Evolutionary conservation across 2,113 vertebrate species (phyloP).

Genomic region (Lampris megalopsis): DNA sequence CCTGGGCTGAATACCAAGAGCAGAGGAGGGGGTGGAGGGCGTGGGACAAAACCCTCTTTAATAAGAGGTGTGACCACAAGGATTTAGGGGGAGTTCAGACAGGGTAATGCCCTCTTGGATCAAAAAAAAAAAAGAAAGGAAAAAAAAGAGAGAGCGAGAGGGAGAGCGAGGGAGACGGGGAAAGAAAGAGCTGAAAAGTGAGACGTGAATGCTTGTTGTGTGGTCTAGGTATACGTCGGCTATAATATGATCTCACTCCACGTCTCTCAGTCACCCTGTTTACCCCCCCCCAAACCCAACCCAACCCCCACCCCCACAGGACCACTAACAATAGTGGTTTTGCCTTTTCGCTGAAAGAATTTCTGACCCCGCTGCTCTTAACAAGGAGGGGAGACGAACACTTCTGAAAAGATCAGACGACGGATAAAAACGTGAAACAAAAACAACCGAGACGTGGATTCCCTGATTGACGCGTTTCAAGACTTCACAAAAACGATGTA

Average conservation of each 20-base stretch:
- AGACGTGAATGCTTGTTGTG: constrained; percentile 94
- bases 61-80: constrained; percentile 97
- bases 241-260: constrained; percentile 87
- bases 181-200: constrained; percentile 80
- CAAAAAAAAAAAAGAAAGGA: constrained; percentile 73
- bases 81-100: constrained; percentile 93
- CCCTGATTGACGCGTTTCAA: too few relatives aligned
- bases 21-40: constrained; percentile 61
- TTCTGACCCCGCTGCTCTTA: constrained; percentile 77
- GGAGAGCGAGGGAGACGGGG: too few relatives aligned
- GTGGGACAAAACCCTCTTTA: constrained; percentile 92
- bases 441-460: too few relatives aligned
- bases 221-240: constrained; percentile 95
- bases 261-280: constrained; percentile 58
- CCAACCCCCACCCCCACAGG: background rate
- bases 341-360: constrained; percentile 90
- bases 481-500: too few relatives aligned
- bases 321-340: constrained; percentile 83
- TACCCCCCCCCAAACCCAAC: constrained; percentile 23
- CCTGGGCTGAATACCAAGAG: constrained; percentile 99
- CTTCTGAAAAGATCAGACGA: background rate
- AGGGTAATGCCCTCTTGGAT: constrained; percentile 90
- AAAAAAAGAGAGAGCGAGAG: constrained; percentile 31
- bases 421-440: too few relatives aligned
- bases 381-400: constrained; percentile 52